Evolutionary conservation across 2,888 invertebrate genomes (phyloP).

Genomic region (Sphaeridia pumilis): DNA sequence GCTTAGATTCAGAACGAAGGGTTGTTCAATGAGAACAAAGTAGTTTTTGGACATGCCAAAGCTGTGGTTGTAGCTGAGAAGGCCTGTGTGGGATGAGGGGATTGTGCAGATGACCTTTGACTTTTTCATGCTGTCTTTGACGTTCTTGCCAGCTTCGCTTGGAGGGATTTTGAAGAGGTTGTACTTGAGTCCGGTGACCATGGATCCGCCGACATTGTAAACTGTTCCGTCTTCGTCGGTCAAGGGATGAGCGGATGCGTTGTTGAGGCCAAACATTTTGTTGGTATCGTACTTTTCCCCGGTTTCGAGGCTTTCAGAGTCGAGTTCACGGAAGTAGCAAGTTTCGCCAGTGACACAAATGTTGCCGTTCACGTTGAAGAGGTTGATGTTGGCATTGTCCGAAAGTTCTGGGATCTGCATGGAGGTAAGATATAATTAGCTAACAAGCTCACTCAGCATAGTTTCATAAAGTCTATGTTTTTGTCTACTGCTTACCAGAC

Average conservation of each 20-base stretch:
- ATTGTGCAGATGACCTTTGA: conserved; percentile 29
- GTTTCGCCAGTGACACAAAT: conserved; percentile 24
- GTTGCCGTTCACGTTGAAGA: conserved; percentile 20
- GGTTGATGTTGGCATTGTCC: conserved; percentile 20
- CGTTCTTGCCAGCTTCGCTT: conserved; percentile 2
- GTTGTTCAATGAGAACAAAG: conserved; percentile 45
- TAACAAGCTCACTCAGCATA: too few species aligned
- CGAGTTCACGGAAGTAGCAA: conserved; percentile 40
- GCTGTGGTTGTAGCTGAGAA: conserved; percentile 39
- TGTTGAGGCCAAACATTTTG: conserved; percentile 39
- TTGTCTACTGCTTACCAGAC: conserved; percentile 31
- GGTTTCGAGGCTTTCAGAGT: conserved; percentile 41
- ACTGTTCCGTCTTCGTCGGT: conserved; percentile 24
- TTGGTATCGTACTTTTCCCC: conserved; percentile 38
- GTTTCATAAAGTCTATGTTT: too few species aligned
- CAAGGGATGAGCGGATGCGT: conserved; percentile 42
- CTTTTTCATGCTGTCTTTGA: conserved; percentile 20
- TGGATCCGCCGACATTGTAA: conserved; percentile 42
- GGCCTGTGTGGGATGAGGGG: conserved; percentile 12
- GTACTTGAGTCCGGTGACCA: conserved; percentile 31
- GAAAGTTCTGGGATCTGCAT: conserved; percentile 32
- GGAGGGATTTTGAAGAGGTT: conserved; percentile 32
- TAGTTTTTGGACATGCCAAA: conserved; percentile 47
- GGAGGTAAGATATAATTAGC: too few species aligned
- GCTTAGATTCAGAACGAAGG: conserved; percentile 40